Percentiles rank a stretch among this genome's conserved stretches.
Evolutionary conservation across 2,113 vertebrate genomes (phyloP).

Genomic region (Oncorhynchus masou): DNA sequence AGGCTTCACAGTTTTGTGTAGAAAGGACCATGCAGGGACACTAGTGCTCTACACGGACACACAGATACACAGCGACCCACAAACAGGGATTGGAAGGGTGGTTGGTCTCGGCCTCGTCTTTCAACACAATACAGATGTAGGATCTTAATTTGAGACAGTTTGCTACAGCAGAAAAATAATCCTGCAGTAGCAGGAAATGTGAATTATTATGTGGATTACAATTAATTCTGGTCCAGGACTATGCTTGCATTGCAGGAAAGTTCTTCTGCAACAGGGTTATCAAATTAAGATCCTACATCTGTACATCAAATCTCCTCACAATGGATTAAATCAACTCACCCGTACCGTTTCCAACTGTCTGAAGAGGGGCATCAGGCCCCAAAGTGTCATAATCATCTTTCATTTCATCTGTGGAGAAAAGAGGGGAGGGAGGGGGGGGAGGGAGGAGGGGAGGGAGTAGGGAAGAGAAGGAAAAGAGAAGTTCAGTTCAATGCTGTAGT

Average conservation of each 20-base stretch:
- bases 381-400: slow-evolving; percentile 96
- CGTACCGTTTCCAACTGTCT: slow-evolving; percentile 90
- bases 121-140: not conserved
- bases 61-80: slow-evolving; percentile 25
- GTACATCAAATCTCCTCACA: not conserved
- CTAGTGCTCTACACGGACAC: slow-evolving; percentile 15
- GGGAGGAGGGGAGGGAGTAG: slow-evolving; percentile 53
- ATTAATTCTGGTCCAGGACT: too few species aligned
- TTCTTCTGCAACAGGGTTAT: too few species aligned
- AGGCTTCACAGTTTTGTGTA: slow-evolving; percentile 32
- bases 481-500: slow-evolving; percentile 14
- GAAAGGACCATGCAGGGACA: slow-evolving; percentile 12
- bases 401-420: slow-evolving; percentile 88
- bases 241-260: too few species aligned
- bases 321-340: slow-evolving; percentile 75
- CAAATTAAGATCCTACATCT: not conserved
- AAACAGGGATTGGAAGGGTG: slow-evolving; percentile 4
- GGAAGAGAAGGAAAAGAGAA: slow-evolving; percentile 24
- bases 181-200: too few species aligned
- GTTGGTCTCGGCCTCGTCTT: not conserved
- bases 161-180: too few species aligned
- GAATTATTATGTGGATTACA: too few species aligned
- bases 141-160: too few species aligned
- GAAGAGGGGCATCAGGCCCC: slow-evolving; percentile 87
- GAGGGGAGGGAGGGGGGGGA: slow-evolving; percentile 40